These are phyloP conservation scores for Mus pahari DNA, from an alignment of 2,113 vertebrate species.

Conservation along the genomic window DNA sequence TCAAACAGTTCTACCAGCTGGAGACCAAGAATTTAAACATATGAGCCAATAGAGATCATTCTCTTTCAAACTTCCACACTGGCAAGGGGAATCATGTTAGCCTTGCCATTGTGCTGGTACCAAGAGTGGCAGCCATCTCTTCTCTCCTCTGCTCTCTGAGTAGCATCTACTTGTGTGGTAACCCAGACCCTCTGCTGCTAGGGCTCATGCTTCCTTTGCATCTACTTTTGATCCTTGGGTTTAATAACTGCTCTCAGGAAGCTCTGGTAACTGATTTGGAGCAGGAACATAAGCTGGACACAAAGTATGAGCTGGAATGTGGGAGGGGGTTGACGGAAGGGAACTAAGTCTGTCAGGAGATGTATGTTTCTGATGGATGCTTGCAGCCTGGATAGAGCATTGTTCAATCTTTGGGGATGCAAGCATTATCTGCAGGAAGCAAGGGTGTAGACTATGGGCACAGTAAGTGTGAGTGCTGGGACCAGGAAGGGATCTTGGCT, in stretches of 20 bases:
- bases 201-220: not conserved
- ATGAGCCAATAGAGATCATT: too few relatives aligned
- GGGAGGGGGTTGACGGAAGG: too few relatives aligned
- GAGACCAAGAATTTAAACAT: not conserved
- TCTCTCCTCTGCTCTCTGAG: not conserved
- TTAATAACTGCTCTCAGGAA: not conserved
- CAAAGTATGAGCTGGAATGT: not conserved
- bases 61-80: not conserved
- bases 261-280: not conserved
- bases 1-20: not conserved
- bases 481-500: not conserved
- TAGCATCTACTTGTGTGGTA: not conserved
- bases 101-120: not conserved
- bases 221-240: not conserved
- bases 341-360: not conserved
- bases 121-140: too few relatives aligned
- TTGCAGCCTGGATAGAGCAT: not conserved
- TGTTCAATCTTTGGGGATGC: not conserved
- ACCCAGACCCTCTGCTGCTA: not conserved
- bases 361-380: not conserved
- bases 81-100: not conserved
- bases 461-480: not conserved
- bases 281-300: not conserved
- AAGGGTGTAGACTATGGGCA: too few relatives aligned
- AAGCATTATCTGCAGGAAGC: not conserved